Base-by-base conservation (phyloP, 2,113 vertebrate genomes). In the Amia ocellicauda region DNA sequence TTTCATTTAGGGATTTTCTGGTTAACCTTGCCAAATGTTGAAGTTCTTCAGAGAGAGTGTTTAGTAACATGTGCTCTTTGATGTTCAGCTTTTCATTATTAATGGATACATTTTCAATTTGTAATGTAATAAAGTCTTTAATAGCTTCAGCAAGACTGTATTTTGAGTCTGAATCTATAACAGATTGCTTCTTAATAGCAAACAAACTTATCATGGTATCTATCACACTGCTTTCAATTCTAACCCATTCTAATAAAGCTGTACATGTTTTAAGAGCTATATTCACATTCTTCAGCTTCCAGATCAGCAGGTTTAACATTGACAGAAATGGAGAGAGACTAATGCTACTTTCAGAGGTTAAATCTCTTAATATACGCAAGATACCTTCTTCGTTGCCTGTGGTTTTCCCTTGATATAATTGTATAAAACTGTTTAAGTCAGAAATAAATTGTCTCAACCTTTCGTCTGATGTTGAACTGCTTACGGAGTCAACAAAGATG, bases 1-100 rank as follows among this genome's bases (percentile, higher is more conserved):
- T 22, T 42, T 17, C 41, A 42, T 40, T 64, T 52, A 64, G 26
- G 57, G 20, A 19, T 56, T 64, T 26, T 8, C 17, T 19, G 31
- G 31, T 36, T 36, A 36, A 36, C 31, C 16, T 54, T 53, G 51
- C 5, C 3, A 53, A 11, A 24, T 54, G 7, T 23, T 22, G 10
- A 22, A 54, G 7, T 19, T 7, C 24, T 22, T 27, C 20, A 20
- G 14, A 54, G 4, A 54, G 22, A 8, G 22, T 54, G n/a, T 5
- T 5, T 1, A 36, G 31, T 36, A 36, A 36, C 11, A 36, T 36
- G 5, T 7, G 31, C 2, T 36, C 11, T 7, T 5, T 1, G 5
- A 5, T 36, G 31, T 11, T 36, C 5, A 36, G 11, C 5, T 5
- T 36, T 36, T 36, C 11, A 11, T 5, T 36, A 11, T 7, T 11